Conservation (phyloP, 2,888 invertebrate species). For the Graphium colonna region DNA sequence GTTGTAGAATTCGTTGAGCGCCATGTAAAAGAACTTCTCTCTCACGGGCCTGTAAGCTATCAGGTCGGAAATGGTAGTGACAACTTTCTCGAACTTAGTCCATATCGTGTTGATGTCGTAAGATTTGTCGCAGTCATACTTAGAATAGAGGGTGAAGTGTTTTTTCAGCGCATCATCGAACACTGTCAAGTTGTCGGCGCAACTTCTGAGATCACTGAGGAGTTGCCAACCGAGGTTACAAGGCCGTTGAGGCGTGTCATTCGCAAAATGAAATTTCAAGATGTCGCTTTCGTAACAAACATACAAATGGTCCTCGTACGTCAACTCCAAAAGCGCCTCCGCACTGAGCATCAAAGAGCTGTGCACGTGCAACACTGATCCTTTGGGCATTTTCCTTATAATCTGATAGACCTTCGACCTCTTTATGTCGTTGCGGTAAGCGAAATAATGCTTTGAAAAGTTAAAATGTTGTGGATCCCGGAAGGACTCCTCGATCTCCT, state of each 20-base stretch:
- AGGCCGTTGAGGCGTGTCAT: slow-evolving; percentile 45
- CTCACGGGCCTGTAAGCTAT: slow-evolving; percentile 82
- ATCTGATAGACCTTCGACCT: slow-evolving; percentile 83
- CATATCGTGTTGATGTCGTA: slow-evolving; percentile 80
- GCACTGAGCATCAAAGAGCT: slow-evolving; percentile 81
- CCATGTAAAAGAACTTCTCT: slow-evolving; percentile 81
- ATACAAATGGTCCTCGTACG: slow-evolving; percentile 82
- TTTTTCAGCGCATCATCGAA: slow-evolving; percentile 77
- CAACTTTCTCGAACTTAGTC: slow-evolving; percentile 78
- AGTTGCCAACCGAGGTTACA: slow-evolving; percentile 69
- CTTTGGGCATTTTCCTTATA: slow-evolving; percentile 87
- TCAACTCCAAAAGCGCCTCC: slow-evolving; percentile 81
- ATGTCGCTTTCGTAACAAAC: slow-evolving; percentile 57
- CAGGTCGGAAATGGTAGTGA: slow-evolving; percentile 72
- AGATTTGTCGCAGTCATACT: slow-evolving; percentile 55
- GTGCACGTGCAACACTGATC: slow-evolving; percentile 85
- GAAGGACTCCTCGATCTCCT: slow-evolving; percentile 73
- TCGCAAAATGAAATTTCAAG: slow-evolving; percentile 59
- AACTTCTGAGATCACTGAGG: slow-evolving; percentile 67
- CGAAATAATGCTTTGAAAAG: slow-evolving; percentile 84
- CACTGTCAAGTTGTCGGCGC: slow-evolving; percentile 51
- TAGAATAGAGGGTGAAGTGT: slow-evolving; percentile 75
- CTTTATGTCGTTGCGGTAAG: slow-evolving; percentile 78
- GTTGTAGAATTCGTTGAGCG: slow-evolving; percentile 80
- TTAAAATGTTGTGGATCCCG: slow-evolving; percentile 75